These are phyloP conservation scores for Ochropleura leucogaster DNA, from an alignment of 2,888 invertebrate species.

Conservation along the genomic window DNA sequence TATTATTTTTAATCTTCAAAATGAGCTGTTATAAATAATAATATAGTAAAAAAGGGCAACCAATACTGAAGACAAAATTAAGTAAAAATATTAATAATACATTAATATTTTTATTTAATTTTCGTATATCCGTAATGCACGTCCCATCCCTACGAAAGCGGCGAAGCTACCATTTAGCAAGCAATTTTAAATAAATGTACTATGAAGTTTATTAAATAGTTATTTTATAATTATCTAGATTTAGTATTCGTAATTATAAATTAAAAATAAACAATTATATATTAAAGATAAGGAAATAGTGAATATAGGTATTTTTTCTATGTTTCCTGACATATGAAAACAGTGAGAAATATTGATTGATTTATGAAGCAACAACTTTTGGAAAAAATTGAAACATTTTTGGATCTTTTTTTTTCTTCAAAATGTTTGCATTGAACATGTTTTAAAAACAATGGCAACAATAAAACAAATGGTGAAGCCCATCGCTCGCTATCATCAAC, in stretches of 20 bases:
- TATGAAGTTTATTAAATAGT: not conserved
- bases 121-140: not conserved
- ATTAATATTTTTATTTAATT: too few species aligned
- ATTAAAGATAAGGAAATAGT: not conserved
- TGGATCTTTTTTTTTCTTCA: too few species aligned
- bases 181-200: not conserved
- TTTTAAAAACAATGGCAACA: not conserved
- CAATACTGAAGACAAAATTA: not conserved
- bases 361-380: too few species aligned
- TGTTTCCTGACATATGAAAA: not conserved
- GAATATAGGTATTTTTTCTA: not conserved
- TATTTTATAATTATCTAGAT: slow-evolving; percentile 14
- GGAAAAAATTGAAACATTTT: too few species aligned
- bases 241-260: slow-evolving; percentile 8
- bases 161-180: not conserved
- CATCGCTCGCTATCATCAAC: not conserved
- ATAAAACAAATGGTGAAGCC: not conserved
- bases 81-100: not conserved
- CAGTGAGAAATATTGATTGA: not conserved
- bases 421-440: not conserved
- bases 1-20: not conserved
- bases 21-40: not conserved
- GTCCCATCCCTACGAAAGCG: slow-evolving; percentile 6
- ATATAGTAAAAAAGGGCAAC: fast-evolving
- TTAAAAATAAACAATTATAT: slow-evolving; percentile 9